Evolutionary conservation across 2,113 vertebrate species (phyloP).

Genomic region (Aegypius monachus): DNA sequence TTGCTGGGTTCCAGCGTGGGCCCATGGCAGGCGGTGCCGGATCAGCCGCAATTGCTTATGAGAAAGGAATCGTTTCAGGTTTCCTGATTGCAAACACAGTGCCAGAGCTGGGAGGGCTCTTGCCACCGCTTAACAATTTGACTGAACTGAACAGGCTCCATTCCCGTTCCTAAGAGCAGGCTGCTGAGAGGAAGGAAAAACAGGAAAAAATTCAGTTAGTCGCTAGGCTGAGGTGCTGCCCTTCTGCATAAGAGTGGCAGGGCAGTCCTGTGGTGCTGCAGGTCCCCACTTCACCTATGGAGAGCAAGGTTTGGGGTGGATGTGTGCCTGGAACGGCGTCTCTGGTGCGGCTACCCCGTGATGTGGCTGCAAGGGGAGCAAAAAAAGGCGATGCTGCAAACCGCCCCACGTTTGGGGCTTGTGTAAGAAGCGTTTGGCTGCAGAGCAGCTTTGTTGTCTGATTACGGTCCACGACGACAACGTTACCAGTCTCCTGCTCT

Average conservation of each 20-base stretch:
- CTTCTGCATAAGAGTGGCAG: background rate
- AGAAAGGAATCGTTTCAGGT: background rate
- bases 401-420: background rate
- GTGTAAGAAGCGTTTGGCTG: background rate
- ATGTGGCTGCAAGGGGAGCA: background rate
- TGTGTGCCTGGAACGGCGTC: accelerated
- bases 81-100: accelerated
- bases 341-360: accelerated
- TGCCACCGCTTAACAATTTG: accelerated
- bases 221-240: background rate
- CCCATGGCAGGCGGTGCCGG: background rate
- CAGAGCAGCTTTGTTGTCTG: background rate
- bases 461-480: accelerated
- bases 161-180: background rate
- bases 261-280: background rate
- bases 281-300: accelerated
- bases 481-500: accelerated
- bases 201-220: background rate
- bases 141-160: background rate
- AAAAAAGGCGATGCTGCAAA: background rate
- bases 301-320: background rate
- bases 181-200: background rate
- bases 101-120: background rate
- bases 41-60: accelerated
- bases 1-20: background rate